Percentiles rank a stretch among this genome's conserved stretches.
phyloP scores from a whole-genome alignment of 2,113 vertebrate species.

The Neodontobutis hainanensis region DNA sequence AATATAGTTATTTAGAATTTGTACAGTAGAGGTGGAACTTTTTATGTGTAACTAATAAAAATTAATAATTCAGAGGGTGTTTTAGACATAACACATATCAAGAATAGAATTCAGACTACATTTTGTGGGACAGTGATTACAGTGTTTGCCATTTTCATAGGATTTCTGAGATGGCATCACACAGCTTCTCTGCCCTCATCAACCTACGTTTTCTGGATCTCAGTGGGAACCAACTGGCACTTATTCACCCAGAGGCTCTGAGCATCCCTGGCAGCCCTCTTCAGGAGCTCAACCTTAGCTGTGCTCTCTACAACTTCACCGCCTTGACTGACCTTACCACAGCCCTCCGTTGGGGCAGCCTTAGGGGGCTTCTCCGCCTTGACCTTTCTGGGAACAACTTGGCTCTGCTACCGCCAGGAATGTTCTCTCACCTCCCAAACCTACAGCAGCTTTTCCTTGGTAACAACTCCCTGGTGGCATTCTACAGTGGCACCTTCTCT shows the following conservation, averaged over 20 bases:
- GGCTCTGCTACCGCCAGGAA: constrained; percentile 59
- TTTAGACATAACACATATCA: not conserved
- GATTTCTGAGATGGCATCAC: constrained; percentile 73
- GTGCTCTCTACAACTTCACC: constrained; percentile 73
- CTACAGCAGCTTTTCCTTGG: constrained; percentile 69
- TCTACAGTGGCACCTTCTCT: constrained; percentile 77
- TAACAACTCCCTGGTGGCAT: constrained; percentile 76
- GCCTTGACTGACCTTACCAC: constrained; percentile 66
- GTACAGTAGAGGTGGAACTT: constrained; percentile 24
- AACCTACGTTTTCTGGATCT: constrained; percentile 75
- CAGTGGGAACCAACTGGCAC: constrained; percentile 73
- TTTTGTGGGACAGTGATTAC: constrained; percentile 15
- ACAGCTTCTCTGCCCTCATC: constrained; percentile 71
- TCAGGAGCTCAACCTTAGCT: constrained; percentile 80
- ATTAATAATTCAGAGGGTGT: not conserved
- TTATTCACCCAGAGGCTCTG: constrained; percentile 80
- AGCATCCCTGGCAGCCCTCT: constrained; percentile 73
- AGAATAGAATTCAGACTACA: not conserved
- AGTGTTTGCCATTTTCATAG: constrained; percentile 61
- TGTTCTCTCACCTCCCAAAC: constrained; percentile 57
- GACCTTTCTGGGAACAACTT: constrained; percentile 75
- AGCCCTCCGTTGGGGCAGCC: constrained; percentile 67
- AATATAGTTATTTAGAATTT: constrained; percentile 19
- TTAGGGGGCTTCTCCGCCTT: constrained; percentile 59
- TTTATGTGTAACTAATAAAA: constrained; percentile 37